Percentiles rank a stretch among this genome's conserved stretches.
Evolutionary conservation across 1,140 invertebrate genomes (phyloP).

Genomic region (Hyphantria cunea): DNA sequence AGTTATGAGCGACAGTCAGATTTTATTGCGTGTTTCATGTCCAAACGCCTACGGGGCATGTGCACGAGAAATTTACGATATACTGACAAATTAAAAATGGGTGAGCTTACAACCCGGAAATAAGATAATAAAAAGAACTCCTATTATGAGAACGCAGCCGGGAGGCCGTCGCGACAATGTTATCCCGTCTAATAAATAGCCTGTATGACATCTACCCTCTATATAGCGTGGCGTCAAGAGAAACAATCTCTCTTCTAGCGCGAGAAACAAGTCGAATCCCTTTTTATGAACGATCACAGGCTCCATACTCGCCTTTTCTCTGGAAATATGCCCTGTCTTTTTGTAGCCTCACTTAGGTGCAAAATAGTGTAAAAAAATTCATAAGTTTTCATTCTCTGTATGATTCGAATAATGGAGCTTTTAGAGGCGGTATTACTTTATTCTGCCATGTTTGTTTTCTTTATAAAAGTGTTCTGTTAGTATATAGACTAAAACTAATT

Average conservation of each 20-base stretch:
- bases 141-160: slow-evolving; percentile 57
- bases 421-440: not conserved
- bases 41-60: slow-evolving; percentile 39
- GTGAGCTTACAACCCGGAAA: slow-evolving; percentile 67
- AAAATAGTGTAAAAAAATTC: slow-evolving; percentile 39
- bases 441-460: not conserved
- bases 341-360: slow-evolving; percentile 47
- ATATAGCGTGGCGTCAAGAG: slow-evolving; percentile 65
- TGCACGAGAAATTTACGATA: slow-evolving; percentile 66
- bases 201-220: slow-evolving; percentile 65
- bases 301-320: slow-evolving; percentile 50
- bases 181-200: slow-evolving; percentile 77
- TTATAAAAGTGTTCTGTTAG: not conserved
- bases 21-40: slow-evolving; percentile 58
- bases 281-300: slow-evolving; percentile 68
- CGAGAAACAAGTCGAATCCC: slow-evolving; percentile 69
- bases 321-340: slow-evolving; percentile 62
- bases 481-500: slow-evolving; percentile 31
- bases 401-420: not conserved
- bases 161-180: slow-evolving; percentile 68
- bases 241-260: slow-evolving; percentile 70
- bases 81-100: slow-evolving; percentile 76
- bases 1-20: slow-evolving; percentile 48
- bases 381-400: slow-evolving; percentile 27
- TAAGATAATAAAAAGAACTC: slow-evolving; percentile 69